Evolutionary conservation across 2,888 invertebrate species (phyloP), one percentile per base, ranked within the genome.

Genomic region (Anorthoa munda): DNA sequence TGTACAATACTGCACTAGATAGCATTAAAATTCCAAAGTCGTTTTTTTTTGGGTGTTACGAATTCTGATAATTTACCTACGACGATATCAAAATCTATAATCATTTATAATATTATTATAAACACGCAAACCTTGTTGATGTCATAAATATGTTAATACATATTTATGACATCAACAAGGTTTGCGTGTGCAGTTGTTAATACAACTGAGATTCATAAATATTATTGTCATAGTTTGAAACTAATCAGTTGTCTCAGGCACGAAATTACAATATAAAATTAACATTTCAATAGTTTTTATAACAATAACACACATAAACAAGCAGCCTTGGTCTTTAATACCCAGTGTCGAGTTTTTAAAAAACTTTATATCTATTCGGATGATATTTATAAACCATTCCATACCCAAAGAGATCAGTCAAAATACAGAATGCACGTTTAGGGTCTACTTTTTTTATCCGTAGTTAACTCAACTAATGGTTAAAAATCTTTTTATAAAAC

Each of bases 121-220:
- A 51, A 21, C 51, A 63, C 21, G 12, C 53, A 53, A 53, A 72
- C 56, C 56, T 45, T 50, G 46, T 51, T 63, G 48, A 3, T 53
- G 7, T 21, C n/a, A 18, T 21, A 13, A 61, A 51, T 31, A 26
- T 11, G 31, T n/a, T n/a, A n/a, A n/a, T n/a, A n/a, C n/a, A n/a
- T n/a, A n/a, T n/a, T n/a, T n/a, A n/a, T n/a, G n/a, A n/a, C n/a
- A n/a, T n/a, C n/a, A n/a, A n/a, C n/a, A n/a, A n/a, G n/a, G n/a
- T n/a, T n/a, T n/a, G n/a, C n/a, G n/a, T n/a, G n/a, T n/a, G n/a
- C n/a, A n/a, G n/a, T n/a, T n/a, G n/a, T n/a, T n/a, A n/a, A n/a
- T n/a, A 31, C 45, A 61, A 56, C 15, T n/a, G 53, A 79, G 50
- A 64, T 51, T 73, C 79, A 66, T 78, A 59, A 73, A 66, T 58